phyloP scores from a whole-genome alignment of 2,113 vertebrate species.

The Caranx ignobilis region DNA sequence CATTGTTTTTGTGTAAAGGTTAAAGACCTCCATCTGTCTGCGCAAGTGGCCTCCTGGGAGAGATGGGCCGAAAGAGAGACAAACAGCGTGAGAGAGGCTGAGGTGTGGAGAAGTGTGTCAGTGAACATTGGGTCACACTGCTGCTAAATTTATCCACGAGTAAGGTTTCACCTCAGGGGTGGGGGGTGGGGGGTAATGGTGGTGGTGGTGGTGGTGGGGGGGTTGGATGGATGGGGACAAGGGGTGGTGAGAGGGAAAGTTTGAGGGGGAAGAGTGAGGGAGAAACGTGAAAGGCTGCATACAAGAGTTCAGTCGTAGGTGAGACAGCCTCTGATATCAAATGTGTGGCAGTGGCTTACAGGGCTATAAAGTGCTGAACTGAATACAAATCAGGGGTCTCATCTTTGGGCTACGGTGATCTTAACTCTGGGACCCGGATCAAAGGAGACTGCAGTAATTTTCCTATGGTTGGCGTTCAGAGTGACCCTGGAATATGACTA shows the following conservation, averaged over 20 bases:
- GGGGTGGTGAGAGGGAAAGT: conserved; percentile 61
- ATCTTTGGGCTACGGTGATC: neutral
- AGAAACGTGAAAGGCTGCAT: conserved; percentile 58
- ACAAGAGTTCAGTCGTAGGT: conserved; percentile 48
- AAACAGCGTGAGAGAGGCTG: conserved; percentile 65
- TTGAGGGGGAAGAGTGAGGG: conserved; percentile 46
- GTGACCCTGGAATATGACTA: neutral
- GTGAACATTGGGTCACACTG: conserved; percentile 82
- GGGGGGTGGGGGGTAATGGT: too few species aligned
- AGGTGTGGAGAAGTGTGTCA: conserved; percentile 79
- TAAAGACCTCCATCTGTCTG: conserved; percentile 65
- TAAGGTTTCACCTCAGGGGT: conserved; percentile 81
- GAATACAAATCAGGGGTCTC: neutral
- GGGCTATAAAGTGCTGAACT: neutral
- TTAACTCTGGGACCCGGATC: neutral
- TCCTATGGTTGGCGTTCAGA: neutral
- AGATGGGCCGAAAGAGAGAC: conserved; percentile 62
- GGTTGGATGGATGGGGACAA: conserved; percentile 57
- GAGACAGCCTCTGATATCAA: conserved; percentile 14
- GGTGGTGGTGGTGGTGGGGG: too few species aligned
- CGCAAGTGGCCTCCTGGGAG: conserved; percentile 60
- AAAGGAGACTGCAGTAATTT: neutral
- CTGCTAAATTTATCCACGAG: conserved; percentile 83
- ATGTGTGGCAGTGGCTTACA: neutral
- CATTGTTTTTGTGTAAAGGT: conserved; percentile 66